Evolutionary conservation across 2,113 vertebrate species (phyloP).

Genomic region (Mixornis gularis): DNA sequence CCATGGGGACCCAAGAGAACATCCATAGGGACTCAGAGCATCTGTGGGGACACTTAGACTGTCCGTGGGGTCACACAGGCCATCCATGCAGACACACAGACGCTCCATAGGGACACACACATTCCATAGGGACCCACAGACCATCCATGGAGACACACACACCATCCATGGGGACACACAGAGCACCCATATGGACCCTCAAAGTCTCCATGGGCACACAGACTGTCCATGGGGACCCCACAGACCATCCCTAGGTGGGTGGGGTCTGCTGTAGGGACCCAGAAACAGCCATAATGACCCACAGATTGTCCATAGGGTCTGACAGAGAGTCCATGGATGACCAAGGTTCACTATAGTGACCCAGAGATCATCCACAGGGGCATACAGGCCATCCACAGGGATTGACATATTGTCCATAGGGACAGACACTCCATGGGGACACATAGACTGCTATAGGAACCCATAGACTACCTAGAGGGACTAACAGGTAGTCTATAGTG

Average conservation of each 20-base stretch:
- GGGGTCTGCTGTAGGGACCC: not conserved
- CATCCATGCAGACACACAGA: too few relatives aligned
- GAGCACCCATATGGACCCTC: fast-evolving
- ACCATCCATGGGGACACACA: not conserved
- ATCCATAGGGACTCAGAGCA: fast-evolving
- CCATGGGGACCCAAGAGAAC: too few relatives aligned
- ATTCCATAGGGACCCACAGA: too few relatives aligned
- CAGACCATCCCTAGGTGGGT: not conserved
- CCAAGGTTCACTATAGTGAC: not conserved
- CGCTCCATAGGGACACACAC: fast-evolving
- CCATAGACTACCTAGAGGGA: not conserved
- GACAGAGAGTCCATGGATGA: too few relatives aligned
- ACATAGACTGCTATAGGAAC: not conserved
- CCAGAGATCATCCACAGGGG: not conserved
- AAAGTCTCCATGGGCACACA: not conserved
- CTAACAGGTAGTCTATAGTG: too few relatives aligned
- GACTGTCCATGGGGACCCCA: not conserved
- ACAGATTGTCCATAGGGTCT: not conserved
- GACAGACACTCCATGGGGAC: not conserved
- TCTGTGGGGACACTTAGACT: too few relatives aligned
- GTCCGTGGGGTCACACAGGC: too few relatives aligned
- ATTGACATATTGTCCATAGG: fast-evolving
- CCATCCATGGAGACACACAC: not conserved
- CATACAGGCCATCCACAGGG: not conserved
- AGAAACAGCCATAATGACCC: not conserved